Percentiles rank a stretch among this genome's conserved stretches.
phyloP scores from a whole-genome alignment of 2,797 vertebrate species.

The Cryptoprocta ferox region DNA sequence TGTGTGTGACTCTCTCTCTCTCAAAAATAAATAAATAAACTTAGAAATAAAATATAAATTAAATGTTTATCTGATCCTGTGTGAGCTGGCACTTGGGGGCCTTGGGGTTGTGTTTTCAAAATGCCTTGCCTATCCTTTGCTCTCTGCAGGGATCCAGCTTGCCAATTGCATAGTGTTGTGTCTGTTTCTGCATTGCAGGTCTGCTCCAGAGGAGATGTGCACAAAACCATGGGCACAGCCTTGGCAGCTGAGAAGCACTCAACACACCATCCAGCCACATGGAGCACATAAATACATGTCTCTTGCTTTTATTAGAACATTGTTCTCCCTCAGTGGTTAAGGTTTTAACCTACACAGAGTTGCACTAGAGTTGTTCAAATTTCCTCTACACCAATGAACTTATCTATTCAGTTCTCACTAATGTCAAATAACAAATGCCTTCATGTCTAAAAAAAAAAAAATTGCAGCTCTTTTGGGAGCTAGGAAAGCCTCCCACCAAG shows the following conservation, averaged over 20 bases:
- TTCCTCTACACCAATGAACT: background rate
- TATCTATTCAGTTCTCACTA: background rate
- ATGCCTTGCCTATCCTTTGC: background rate
- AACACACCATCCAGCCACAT: background rate
- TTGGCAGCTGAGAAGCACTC: background rate
- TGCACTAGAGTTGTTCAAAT: background rate
- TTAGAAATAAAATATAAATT: background rate
- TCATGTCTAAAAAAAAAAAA: slow-evolving; percentile 17
- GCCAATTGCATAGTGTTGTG: background rate
- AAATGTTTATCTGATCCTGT: background rate
- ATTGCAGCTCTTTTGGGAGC: slow-evolving; percentile 3
- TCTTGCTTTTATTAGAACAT: background rate
- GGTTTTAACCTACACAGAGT: background rate
- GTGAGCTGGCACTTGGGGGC: background rate
- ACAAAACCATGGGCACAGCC: background rate
- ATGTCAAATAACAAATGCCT: background rate
- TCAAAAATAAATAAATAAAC: too few species aligned
- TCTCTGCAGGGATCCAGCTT: background rate
- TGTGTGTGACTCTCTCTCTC: too few species aligned
- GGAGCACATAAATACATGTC: background rate
- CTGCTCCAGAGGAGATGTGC: background rate
- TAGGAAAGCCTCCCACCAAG: background rate
- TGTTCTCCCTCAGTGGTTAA: background rate
- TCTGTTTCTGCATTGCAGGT: background rate
- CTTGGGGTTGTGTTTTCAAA: background rate